Conservation (phyloP, 2,888 invertebrate genomes). For the Xestia xanthographa region DNA sequence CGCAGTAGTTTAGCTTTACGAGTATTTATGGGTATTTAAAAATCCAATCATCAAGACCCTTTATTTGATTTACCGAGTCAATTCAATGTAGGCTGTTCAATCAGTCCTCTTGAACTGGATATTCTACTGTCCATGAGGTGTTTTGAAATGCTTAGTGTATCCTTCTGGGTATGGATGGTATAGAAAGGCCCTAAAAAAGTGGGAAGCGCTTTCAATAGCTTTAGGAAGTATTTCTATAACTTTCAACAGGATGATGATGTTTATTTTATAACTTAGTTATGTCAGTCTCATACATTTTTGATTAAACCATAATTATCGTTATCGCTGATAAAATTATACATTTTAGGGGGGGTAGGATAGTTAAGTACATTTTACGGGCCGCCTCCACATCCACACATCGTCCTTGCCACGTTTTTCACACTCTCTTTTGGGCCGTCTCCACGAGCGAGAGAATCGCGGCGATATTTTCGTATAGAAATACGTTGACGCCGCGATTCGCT, state of each 20-base stretch:
- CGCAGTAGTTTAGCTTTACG: conserved; percentile 26
- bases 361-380: too few relatives aligned
- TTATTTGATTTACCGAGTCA: background rate
- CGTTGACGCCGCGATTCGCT: too few relatives aligned
- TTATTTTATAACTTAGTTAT: background rate
- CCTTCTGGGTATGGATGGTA: background rate
- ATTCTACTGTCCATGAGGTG: background rate
- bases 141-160: background rate
- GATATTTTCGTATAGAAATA: too few relatives aligned
- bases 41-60: too few relatives aligned
- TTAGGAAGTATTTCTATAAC: background rate
- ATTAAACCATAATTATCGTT: too few relatives aligned
- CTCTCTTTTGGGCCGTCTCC: too few relatives aligned
- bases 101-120: background rate
- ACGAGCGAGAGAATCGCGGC: too few relatives aligned
- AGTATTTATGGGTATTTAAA: background rate
- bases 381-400: too few relatives aligned
- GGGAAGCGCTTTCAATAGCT: accelerated
- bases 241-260: background rate
- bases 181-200: background rate
- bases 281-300: background rate
- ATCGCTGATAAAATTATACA: too few relatives aligned
- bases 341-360: too few relatives aligned
- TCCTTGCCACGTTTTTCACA: too few relatives aligned
- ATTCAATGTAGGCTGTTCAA: background rate